These are phyloP conservation scores for Gymnocheta viridis DNA, from an alignment of 2,888 invertebrate species.

Conservation along the genomic window DNA sequence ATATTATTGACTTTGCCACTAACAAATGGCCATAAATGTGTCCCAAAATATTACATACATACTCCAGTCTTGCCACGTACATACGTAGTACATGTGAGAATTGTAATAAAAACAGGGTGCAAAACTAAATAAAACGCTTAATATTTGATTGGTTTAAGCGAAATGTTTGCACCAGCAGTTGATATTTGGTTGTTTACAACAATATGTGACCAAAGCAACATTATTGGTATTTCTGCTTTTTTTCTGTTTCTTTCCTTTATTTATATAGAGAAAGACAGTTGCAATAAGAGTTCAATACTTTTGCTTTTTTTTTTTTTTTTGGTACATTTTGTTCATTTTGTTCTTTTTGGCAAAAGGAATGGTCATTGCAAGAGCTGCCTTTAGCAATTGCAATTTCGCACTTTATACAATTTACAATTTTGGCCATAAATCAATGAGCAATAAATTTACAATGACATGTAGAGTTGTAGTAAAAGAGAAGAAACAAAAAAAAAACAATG, in stretches of 20 bases:
- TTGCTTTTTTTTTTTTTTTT: background rate
- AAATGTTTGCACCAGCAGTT: constrained; percentile 37
- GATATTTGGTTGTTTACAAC: constrained; percentile 47
- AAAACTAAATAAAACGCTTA: constrained; percentile 53
- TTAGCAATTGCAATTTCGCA: constrained; percentile 74
- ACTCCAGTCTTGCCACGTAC: constrained; percentile 30
- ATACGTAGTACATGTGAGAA: constrained; percentile 27
- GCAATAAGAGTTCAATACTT: constrained; percentile 44
- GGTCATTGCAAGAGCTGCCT: constrained; percentile 49
- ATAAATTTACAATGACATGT: constrained; percentile 72
- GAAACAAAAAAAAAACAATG: background rate
- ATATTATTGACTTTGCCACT: constrained; percentile 38
- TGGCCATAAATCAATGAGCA: constrained; percentile 74
- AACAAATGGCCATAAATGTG: constrained; percentile 60
- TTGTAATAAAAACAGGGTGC: constrained; percentile 25
- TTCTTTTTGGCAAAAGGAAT: constrained; percentile 9
- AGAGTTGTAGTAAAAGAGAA: constrained; percentile 33
- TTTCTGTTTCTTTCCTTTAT: background rate
- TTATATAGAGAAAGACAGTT: constrained; percentile 30
- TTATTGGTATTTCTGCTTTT: constrained; percentile 37
- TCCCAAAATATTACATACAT: constrained; percentile 2
- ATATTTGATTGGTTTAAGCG: constrained; percentile 40
- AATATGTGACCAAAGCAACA: constrained; percentile 64
- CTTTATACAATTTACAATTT: constrained; percentile 75
- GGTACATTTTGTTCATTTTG: background rate